phyloP scores from a whole-genome alignment of 2,113 vertebrate species.

The Pollimyrus isidori region DNA sequence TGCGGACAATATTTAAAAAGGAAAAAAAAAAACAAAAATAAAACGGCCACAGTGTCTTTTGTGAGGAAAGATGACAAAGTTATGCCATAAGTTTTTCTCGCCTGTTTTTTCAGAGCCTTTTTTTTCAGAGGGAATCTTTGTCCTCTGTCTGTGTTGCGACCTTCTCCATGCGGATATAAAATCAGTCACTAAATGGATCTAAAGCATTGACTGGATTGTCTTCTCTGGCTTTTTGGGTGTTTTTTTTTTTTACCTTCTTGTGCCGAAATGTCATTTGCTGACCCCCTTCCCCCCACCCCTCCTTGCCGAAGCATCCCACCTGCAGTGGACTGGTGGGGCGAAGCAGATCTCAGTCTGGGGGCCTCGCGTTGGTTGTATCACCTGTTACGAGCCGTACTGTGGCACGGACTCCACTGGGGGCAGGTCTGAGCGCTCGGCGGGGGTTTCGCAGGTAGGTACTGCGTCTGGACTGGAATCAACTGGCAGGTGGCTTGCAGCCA shows the following conservation, averaged over 20 bases:
- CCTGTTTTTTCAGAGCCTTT: slow-evolving; percentile 15
- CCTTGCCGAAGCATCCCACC: slow-evolving; percentile 14
- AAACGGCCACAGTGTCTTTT: slow-evolving; percentile 10
- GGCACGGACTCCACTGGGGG: slow-evolving; percentile 35
- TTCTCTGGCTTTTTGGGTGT: slow-evolving; percentile 24
- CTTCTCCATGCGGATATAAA: slow-evolving; percentile 39
- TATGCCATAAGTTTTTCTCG: slow-evolving; percentile 3
- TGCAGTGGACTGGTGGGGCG: slow-evolving; percentile 1
- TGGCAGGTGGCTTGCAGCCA: not conserved
- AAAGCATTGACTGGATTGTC: slow-evolving; percentile 38
- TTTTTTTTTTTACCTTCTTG: slow-evolving; percentile 19
- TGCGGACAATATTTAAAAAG: not conserved
- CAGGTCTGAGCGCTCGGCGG: slow-evolving; percentile 47
- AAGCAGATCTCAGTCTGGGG: not conserved
- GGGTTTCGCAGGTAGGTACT: slow-evolving; percentile 23
- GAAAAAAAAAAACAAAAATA: slow-evolving; percentile 14
- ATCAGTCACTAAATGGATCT: slow-evolving; percentile 34
- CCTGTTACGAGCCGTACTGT: slow-evolving; percentile 30
- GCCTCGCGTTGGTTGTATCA: not conserved
- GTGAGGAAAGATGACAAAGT: slow-evolving; percentile 14
- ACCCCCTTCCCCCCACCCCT: not conserved
- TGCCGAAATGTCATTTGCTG: slow-evolving; percentile 14
- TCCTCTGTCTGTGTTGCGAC: slow-evolving; percentile 23
- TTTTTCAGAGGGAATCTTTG: slow-evolving; percentile 20
- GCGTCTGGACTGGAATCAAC: slow-evolving; percentile 13